These are phyloP conservation scores for Lathronympha strigana DNA, from an alignment of 2,888 invertebrate genomes.

Conservation along the genomic window DNA sequence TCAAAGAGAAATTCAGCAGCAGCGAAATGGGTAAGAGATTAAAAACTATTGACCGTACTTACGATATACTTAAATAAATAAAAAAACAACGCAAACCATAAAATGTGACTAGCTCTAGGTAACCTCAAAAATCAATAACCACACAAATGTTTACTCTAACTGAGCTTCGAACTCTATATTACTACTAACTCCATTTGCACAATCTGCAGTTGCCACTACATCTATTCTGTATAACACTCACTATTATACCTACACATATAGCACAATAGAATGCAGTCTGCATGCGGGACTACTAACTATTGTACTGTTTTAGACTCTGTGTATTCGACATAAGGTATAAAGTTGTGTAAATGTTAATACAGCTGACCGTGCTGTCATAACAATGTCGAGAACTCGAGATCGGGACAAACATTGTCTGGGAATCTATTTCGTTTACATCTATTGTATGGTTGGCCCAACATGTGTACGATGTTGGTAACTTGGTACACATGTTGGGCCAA, in stretches of 20 bases:
- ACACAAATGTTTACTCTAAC: background rate
- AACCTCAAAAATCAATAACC: too few relatives aligned
- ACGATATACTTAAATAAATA: too few relatives aligned
- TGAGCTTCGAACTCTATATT: background rate
- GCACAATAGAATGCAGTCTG: background rate
- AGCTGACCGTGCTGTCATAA: constrained; percentile 1
- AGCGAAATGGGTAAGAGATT: too few relatives aligned
- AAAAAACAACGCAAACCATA: too few relatives aligned
- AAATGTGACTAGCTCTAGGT: too few relatives aligned
- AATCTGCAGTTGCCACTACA: background rate
- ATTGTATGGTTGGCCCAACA: too few relatives aligned
- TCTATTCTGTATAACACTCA: background rate
- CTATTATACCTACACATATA: too few relatives aligned
- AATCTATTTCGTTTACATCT: background rate
- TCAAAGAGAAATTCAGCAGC: too few relatives aligned
- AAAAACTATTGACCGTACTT: too few relatives aligned
- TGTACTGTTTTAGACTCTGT: background rate
- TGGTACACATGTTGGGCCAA: too few relatives aligned
- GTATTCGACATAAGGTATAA: background rate
- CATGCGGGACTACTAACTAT: background rate
- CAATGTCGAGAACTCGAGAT: background rate
- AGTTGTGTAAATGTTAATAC: background rate
- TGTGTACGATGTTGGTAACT: too few relatives aligned
- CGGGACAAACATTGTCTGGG: constrained; percentile 3
- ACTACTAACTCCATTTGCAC: background rate